These are phyloP conservation scores for Wiebesia pumilae DNA, from an alignment of 1,140 invertebrate species.

Conservation along the genomic window DNA sequence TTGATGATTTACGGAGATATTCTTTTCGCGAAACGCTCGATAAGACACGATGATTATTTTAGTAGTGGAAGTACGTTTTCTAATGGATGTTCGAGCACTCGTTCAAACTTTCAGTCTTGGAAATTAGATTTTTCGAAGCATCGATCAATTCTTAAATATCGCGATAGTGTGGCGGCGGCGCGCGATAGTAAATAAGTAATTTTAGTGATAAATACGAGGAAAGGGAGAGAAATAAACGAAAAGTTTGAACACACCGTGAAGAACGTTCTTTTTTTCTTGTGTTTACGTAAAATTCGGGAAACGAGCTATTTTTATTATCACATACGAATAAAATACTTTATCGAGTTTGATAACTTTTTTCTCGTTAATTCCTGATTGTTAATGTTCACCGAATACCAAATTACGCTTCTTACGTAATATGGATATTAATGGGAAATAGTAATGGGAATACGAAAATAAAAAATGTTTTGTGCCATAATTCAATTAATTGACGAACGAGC, in stretches of 20 bases:
- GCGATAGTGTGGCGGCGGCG: not conserved
- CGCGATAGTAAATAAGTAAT: not conserved
- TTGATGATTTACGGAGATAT: not conserved
- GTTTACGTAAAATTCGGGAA: not conserved
- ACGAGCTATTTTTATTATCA: not conserved
- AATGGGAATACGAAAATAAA: not conserved
- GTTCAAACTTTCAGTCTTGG: too few species aligned
- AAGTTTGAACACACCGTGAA: too few species aligned
- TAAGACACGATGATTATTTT: too few species aligned
- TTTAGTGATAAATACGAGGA: too few species aligned
- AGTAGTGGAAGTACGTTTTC: too few species aligned
- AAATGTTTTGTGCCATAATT: not conserved
- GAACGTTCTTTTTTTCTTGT: not conserved
- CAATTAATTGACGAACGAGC: not conserved
- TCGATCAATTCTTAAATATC: not conserved
- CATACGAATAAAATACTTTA: not conserved
- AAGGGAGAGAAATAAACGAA: too few species aligned
- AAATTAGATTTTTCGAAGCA: too few species aligned
- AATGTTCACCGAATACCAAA: not conserved
- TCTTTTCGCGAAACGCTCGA: too few species aligned
- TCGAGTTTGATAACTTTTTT: too few species aligned
- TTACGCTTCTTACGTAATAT: not conserved
- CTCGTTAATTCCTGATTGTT: too few species aligned
- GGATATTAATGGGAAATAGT: not conserved
- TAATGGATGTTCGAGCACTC: too few species aligned